Conservation (phyloP, 2,113 vertebrate genomes). For the Trochalopteron elliotii region DNA sequence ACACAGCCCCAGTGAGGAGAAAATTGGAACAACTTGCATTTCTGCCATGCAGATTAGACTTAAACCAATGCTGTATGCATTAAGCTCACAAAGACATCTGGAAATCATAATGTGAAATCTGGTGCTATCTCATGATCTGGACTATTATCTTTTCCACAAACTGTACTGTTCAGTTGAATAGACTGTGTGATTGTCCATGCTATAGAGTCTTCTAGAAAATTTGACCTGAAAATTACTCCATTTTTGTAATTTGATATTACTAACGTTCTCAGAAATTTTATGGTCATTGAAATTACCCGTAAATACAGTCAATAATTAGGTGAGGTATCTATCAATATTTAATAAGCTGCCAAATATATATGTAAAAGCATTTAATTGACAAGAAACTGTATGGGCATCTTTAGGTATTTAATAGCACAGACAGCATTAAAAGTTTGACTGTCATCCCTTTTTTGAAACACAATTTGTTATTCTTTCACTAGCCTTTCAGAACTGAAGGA, state of each 20-base stretch:
- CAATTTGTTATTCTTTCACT: conserved; percentile 55
- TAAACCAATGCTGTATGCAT: conserved; percentile 20
- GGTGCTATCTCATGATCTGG: not conserved
- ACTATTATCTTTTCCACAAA: conserved; percentile 33
- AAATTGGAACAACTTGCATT: not conserved
- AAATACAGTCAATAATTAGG: conserved; percentile 45
- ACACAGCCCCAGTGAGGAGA: not conserved
- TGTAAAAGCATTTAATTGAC: conserved; percentile 29
- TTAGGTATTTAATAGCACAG: conserved; percentile 40
- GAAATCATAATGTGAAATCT: conserved; percentile 24
- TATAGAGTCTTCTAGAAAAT: not conserved
- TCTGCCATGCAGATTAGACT: conserved; percentile 11
- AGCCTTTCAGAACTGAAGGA: conserved; percentile 48
- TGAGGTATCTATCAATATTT: conserved; percentile 49
- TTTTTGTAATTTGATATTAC: conserved; percentile 36
- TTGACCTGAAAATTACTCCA: conserved; percentile 32
- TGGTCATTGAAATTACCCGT: conserved; percentile 28
- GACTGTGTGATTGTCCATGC: not conserved
- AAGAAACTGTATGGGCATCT: not conserved
- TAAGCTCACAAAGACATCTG: conserved; percentile 31
- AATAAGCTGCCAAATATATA: conserved; percentile 41
- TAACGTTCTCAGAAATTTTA: conserved; percentile 16
- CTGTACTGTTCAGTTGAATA: not conserved
- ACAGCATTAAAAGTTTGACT: conserved; percentile 27
- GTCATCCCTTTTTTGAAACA: conserved; percentile 48